Conservation (phyloP, 2,113 vertebrate species). For the Isurus oxyrinchus region DNA sequence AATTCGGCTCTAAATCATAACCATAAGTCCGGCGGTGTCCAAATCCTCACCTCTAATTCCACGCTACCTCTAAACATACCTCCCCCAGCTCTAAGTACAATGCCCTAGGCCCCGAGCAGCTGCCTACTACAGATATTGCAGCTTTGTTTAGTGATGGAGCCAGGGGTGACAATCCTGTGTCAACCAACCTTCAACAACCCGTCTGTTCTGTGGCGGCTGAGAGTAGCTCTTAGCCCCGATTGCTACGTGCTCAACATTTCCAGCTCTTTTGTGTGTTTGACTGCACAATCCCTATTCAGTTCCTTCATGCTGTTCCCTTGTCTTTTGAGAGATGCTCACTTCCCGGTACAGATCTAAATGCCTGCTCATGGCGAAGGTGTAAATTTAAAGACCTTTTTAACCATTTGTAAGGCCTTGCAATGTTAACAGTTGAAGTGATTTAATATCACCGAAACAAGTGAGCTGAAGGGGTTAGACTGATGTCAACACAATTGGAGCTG, state of each 20-base stretch:
- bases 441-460: background rate
- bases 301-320: background rate
- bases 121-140: no score
- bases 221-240: background rate
- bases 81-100: no score
- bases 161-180: background rate
- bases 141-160: background rate
- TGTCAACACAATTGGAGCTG: background rate
- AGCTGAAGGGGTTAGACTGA: no score
- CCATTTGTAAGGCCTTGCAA: background rate
- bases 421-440: background rate
- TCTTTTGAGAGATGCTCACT: background rate
- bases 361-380: background rate
- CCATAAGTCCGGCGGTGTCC: no score
- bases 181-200: background rate
- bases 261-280: background rate
- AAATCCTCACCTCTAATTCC: no score
- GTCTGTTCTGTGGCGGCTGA: background rate
- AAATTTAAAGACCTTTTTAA: background rate
- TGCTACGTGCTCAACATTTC: background rate
- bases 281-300: background rate
- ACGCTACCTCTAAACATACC: background rate
- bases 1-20: no score
- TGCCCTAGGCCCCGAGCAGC: no score
- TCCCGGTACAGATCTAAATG: background rate